Evolutionary conservation across 1,140 invertebrate species (phyloP), one percentile per base, ranked within the genome.

Genomic region (Plodia interpunctella): DNA sequence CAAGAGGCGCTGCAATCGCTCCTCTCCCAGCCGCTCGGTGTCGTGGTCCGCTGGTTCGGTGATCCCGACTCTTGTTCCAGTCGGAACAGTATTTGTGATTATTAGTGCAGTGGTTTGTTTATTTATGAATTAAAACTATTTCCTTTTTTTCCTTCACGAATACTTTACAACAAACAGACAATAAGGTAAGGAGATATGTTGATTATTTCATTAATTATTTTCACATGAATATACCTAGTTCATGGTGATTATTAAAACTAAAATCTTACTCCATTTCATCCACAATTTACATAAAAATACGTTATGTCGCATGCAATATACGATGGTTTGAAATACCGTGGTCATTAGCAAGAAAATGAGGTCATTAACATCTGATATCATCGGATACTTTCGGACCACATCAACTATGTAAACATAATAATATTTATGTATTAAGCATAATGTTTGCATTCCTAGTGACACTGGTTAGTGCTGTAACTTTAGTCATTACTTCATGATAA

Each of bases 31-130:
- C 15, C 55, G 55, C 13, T 49, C 44, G 55, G 67, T 62, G 21
- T 6, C 21, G 21, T 65, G 56, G 49, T 57, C 49, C 68, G 70
- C 65, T 62, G 38, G 35, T 21, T 49, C n/a, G 19, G 55, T 57
- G 35, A 57, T 70, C 15, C 15, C 38, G 38, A 32, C 30, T 32
- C 6, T 28, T 9, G 30, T 32, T 32, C 10, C 10, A 13, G 38
- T 44, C 38, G 38, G 38, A 2, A 44, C 15, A 44, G 38, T 44
- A 64, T 73, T 64, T 71, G 73, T 72, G 61, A 63, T 65, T 32
- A 32, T 32, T 63, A 65, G 67, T 74, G 70, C 74, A 65, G 68
- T 78, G 73, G 70, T 71, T 70, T 74, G 68, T 76, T 78, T 78
- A 67, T 77, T 78, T 78, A 67, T 77, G 58, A 74, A 71, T 57